phyloP scores from a whole-genome alignment of 2,113 vertebrate genomes.

The Collichthys lucidus region DNA sequence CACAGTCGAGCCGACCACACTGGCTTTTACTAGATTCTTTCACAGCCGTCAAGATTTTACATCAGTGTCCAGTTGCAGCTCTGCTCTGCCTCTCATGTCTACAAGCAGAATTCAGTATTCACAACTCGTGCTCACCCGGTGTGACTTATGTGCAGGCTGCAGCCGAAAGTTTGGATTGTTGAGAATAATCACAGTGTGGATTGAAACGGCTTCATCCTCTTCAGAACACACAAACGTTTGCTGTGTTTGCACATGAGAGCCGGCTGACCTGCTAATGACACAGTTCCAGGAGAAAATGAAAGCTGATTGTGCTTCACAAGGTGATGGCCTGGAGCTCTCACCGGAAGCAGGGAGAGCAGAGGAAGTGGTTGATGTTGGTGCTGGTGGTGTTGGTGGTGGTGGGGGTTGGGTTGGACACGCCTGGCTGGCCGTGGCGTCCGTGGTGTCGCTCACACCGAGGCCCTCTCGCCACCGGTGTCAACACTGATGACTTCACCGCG shows the following conservation, averaged over 20 bases:
- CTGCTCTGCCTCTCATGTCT: slow-evolving; percentile 17
- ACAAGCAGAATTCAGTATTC: slow-evolving; percentile 39
- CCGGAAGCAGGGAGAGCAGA: slow-evolving; percentile 61
- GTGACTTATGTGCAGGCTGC: slow-evolving; percentile 6
- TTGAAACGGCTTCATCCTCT: not conserved
- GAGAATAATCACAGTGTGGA: not conserved
- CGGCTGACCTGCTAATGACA: slow-evolving; percentile 57
- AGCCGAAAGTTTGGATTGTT: slow-evolving; percentile 6
- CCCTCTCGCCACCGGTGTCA: slow-evolving; percentile 81
- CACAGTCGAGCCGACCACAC: slow-evolving; percentile 28
- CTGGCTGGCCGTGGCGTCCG: slow-evolving; percentile 60
- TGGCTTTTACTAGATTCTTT: slow-evolving; percentile 55
- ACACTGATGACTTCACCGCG: slow-evolving; percentile 80
- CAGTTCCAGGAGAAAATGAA: slow-evolving; percentile 57
- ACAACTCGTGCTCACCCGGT: slow-evolving; percentile 29
- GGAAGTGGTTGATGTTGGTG: slow-evolving; percentile 31
- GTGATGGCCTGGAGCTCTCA: slow-evolving; percentile 61
- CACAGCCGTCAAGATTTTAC: slow-evolving; percentile 46
- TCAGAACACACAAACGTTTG: not conserved
- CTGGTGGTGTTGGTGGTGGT: slow-evolving; percentile 41
- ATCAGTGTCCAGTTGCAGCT: slow-evolving; percentile 59
- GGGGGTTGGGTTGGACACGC: slow-evolving; percentile 35
- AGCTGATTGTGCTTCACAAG: slow-evolving; percentile 69
- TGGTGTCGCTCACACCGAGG: slow-evolving; percentile 68
- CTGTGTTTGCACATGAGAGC: not conserved